Evolutionary conservation across 2,113 vertebrate species (phyloP).

Genomic region (Melanotaenia duboulayi): DNA sequence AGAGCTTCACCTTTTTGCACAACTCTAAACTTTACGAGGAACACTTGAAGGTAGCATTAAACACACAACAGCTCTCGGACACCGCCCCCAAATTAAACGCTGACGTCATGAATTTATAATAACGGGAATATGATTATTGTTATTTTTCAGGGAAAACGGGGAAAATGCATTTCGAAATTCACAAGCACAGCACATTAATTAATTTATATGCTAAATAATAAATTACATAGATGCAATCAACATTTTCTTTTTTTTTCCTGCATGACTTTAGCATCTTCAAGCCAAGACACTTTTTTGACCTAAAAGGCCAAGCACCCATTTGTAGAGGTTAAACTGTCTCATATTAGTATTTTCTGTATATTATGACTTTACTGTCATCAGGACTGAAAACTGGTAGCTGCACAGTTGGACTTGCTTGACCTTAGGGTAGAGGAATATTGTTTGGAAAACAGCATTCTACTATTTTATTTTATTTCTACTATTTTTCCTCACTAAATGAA

Average conservation of each 20-base stretch:
- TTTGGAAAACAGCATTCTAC: background rate
- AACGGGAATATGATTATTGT: background rate
- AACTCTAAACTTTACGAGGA: background rate
- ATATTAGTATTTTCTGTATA: conserved; percentile 5
- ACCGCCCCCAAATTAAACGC: conserved; percentile 9
- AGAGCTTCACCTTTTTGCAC: background rate
- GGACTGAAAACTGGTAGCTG: background rate
- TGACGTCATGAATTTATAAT: conserved; percentile 34
- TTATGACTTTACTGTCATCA: conserved; percentile 15
- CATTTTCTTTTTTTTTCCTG: background rate
- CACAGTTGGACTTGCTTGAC: background rate
- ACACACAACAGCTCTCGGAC: background rate
- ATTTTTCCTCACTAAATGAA: background rate
- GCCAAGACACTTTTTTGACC: background rate
- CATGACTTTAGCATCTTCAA: conserved; percentile 7
- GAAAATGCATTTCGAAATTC: background rate
- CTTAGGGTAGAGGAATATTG: background rate
- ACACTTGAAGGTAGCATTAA: conserved; percentile 23
- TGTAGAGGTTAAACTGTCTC: conserved; percentile 17
- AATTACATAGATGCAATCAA: too few species aligned
- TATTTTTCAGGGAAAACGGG: background rate
- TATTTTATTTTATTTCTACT: too few species aligned
- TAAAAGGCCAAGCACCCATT: conserved; percentile 35
- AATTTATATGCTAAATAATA: background rate
- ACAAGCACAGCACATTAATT: background rate